phyloP scores from a whole-genome alignment of 1,140 invertebrate genomes.

The Megalonaias nervosa region DNA sequence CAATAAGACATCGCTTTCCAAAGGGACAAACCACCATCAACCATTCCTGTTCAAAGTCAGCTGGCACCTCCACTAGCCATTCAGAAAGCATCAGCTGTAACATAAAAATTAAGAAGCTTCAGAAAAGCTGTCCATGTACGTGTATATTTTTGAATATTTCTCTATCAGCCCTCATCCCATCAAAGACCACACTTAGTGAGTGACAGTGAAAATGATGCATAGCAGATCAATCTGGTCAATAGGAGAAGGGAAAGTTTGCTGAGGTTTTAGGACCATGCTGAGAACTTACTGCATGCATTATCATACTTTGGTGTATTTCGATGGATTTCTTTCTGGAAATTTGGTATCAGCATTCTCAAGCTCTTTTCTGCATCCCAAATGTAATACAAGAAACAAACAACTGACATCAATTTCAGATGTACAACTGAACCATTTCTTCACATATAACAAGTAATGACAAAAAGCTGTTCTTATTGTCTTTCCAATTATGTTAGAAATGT shows the following conservation, averaged over 20 bases:
- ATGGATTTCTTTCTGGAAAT: no score
- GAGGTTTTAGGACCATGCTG: not conserved
- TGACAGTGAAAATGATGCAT: not conserved
- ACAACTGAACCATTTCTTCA: no score
- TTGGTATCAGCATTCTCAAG: no score
- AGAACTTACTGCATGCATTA: not conserved
- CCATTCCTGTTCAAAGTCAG: conserved; percentile 82
- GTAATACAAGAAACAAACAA: no score
- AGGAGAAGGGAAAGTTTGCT: not conserved
- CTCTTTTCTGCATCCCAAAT: no score
- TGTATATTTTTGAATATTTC: not conserved
- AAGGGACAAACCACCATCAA: conserved; percentile 86
- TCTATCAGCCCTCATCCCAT: not conserved
- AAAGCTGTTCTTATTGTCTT: no score
- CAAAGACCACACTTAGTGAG: no score
- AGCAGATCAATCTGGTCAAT: not conserved
- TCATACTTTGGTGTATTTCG: no score
- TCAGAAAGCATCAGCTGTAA: conserved; percentile 86
- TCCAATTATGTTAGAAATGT: no score
- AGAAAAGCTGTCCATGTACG: not conserved
- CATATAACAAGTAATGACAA: no score
- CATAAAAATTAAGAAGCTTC: conserved; percentile 4
- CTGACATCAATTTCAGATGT: no score
- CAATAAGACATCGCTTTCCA: conserved; percentile 83
- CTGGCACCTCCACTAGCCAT: conserved; percentile 90